Evolutionary conservation across 2,113 vertebrate species (phyloP).

Genomic region (Paracanthobrama guichenoti): DNA sequence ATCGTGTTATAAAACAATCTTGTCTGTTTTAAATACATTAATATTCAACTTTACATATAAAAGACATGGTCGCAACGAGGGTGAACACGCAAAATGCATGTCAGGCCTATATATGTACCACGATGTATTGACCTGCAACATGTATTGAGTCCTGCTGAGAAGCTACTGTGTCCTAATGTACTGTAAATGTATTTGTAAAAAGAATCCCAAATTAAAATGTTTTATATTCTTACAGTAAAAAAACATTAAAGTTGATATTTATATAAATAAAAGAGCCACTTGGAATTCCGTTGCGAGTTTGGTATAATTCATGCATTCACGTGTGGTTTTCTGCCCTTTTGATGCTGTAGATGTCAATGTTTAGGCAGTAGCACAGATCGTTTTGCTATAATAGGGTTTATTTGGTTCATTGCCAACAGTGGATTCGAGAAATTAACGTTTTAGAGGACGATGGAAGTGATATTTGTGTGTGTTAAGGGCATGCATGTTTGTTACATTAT

Average conservation of each 20-base stretch:
- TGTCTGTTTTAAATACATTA: conserved; percentile 35
- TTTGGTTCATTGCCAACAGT: background rate
- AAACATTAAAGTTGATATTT: conserved; percentile 99
- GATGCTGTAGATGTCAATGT: background rate
- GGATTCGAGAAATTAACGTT: background rate
- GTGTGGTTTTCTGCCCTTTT: background rate
- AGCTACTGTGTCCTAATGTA: conserved; percentile 86
- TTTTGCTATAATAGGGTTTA: too few relatives aligned
- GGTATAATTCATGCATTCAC: background rate
- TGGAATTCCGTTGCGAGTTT: conserved; percentile 26
- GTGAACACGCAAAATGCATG: conserved; percentile 70
- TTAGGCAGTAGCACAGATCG: background rate
- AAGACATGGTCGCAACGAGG: conserved; percentile 66
- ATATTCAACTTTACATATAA: conserved; percentile 64
- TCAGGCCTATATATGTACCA: conserved; percentile 62
- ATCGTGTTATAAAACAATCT: conserved; percentile 33
- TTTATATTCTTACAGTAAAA: conserved; percentile 99
- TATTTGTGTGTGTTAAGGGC: conserved; percentile 52
- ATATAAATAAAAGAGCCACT: conserved; percentile 97
- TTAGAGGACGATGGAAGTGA: background rate
- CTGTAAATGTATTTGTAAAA: conserved; percentile 99
- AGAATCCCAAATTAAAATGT: conserved; percentile 94
- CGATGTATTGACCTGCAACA: conserved; percentile 77
- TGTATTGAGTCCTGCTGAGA: conserved; percentile 80
- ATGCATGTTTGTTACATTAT: conserved; percentile 74